Evolutionary conservation across 2,888 invertebrate species (phyloP).

Genomic region (Caenorhabditis macrosperma): DNA sequence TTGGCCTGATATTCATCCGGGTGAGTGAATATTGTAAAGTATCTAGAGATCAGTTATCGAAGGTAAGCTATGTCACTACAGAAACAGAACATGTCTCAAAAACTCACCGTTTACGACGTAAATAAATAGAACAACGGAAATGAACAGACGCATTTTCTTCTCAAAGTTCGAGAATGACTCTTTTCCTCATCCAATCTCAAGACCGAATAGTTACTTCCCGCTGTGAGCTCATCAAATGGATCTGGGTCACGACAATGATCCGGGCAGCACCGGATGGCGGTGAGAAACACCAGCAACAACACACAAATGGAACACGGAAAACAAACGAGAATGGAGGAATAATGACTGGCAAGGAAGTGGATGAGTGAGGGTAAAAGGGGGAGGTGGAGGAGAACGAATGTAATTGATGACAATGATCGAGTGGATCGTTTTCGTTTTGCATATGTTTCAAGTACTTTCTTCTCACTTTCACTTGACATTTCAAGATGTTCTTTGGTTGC

Average conservation of each 20-base stretch:
- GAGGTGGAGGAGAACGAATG: background rate
- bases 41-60: background rate
- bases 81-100: background rate
- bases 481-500: constrained; percentile 1
- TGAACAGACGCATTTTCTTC: constrained; percentile 17
- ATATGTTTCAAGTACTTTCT: constrained; percentile 53
- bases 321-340: constrained; percentile 1
- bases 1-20: constrained; percentile 38
- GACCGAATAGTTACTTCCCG: constrained; percentile 37
- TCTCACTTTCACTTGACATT: constrained; percentile 25
- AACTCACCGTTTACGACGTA: background rate
- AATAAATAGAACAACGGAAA: background rate
- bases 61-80: no score
- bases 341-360: constrained; percentile 17
- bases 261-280: background rate
- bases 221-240: constrained; percentile 65
- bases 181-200: constrained; percentile 5
- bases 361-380: background rate
- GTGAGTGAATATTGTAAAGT: constrained; percentile 5
- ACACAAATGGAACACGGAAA: constrained; percentile 7
- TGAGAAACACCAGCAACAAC: background rate
- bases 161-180: constrained; percentile 17
- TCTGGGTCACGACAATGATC: constrained; percentile 48
- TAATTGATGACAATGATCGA: constrained; percentile 56
- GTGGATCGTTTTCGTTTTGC: constrained; percentile 57